A percentile compares a stretch with the other conserved stretches of the same genome.
Evolutionary conservation across 2,113 vertebrate genomes (phyloP).

Genomic region (Psophia crepitans): DNA sequence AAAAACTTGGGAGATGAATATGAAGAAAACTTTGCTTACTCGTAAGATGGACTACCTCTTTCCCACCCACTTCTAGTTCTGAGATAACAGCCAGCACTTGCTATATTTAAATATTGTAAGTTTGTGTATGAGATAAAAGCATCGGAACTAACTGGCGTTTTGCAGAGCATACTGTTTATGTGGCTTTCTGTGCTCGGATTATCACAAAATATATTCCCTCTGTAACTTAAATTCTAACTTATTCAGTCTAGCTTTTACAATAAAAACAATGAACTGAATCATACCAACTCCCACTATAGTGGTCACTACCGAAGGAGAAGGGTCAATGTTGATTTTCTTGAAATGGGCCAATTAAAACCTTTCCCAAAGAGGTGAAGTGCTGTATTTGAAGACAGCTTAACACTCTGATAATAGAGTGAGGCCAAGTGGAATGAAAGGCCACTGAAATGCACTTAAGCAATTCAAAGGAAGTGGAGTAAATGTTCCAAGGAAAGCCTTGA

Average conservation of each 20-base stretch:
- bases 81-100: background rate
- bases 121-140: background rate
- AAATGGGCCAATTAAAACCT: background rate
- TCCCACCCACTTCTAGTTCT: background rate
- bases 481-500: background rate
- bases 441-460: background rate
- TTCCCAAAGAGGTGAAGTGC: background rate
- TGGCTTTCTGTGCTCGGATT: background rate
- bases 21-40: background rate
- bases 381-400: background rate
- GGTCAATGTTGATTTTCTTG: background rate
- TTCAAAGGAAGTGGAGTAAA: background rate
- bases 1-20: background rate
- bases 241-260: background rate
- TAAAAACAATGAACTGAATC: background rate
- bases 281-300: background rate
- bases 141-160: background rate
- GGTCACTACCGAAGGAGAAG: background rate
- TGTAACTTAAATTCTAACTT: background rate
- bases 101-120: background rate
- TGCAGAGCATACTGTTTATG: background rate
- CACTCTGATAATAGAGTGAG: background rate
- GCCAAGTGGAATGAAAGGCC: background rate
- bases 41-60: background rate
- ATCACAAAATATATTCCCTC: background rate